A percentile compares a stretch with the other conserved stretches of the same genome.
phyloP scores from a whole-genome alignment of 2,888 invertebrate species.

The Tortrix viridana region DNA sequence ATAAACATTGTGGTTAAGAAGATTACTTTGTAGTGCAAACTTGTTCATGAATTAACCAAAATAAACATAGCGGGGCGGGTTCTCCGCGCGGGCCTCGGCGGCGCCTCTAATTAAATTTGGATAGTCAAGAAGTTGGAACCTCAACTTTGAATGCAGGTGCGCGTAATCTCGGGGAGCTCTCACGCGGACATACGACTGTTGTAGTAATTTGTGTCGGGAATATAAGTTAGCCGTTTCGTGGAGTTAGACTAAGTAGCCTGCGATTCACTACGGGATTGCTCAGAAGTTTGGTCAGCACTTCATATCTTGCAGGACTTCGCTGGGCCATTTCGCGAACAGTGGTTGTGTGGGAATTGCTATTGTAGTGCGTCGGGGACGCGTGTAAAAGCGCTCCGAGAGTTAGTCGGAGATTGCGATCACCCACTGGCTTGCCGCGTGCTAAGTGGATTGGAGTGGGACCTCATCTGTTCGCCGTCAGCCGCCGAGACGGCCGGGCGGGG shows the following conservation, averaged over 20 bases:
- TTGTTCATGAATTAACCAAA: slow-evolving; percentile 66
- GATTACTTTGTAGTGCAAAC: slow-evolving; percentile 62
- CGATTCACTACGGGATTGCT: slow-evolving; percentile 36
- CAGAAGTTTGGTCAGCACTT: slow-evolving; percentile 33
- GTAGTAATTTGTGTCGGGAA: slow-evolving; percentile 50
- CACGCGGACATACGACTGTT: slow-evolving; percentile 47
- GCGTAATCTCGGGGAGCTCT: slow-evolving; percentile 47
- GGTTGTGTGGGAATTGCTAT: slow-evolving; percentile 26
- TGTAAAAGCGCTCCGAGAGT: slow-evolving; percentile 34
- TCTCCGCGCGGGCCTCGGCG: slow-evolving; percentile 41
- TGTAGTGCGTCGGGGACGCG: slow-evolving; percentile 25
- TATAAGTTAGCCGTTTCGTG: slow-evolving; percentile 50
- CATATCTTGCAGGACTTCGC: slow-evolving; percentile 35
- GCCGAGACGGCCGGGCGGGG: slow-evolving; percentile 48
- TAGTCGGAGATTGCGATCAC: slow-evolving; percentile 67
- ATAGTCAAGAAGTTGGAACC: slow-evolving; percentile 52
- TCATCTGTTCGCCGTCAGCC: slow-evolving; percentile 80
- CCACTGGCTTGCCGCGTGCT: slow-evolving; percentile 71
- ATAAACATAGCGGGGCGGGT: slow-evolving; percentile 52
- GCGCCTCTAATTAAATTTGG: slow-evolving; percentile 68
- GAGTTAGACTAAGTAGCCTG: slow-evolving; percentile 44
- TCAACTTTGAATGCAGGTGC: slow-evolving; percentile 59
- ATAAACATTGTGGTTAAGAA: slow-evolving; percentile 66
- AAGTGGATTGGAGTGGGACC: slow-evolving; percentile 82
- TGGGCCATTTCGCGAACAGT: slow-evolving; percentile 30